phyloP scores from a whole-genome alignment of 2,888 invertebrate species.

The Phengaris alcon region DNA sequence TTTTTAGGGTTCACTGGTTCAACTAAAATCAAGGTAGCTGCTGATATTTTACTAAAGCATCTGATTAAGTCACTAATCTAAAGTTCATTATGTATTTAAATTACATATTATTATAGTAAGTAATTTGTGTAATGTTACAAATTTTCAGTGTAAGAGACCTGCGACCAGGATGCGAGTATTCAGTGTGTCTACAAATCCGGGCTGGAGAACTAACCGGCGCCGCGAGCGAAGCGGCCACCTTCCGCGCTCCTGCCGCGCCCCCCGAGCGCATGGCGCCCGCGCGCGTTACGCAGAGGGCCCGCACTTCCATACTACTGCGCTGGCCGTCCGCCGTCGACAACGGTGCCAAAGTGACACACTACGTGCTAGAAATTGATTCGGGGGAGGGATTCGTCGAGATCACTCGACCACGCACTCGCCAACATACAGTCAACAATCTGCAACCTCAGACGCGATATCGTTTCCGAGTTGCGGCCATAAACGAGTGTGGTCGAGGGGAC shows the following conservation, averaged over 20 bases:
- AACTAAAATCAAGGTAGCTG: not conserved
- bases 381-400: slow-evolving; percentile 86
- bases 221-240: slow-evolving; percentile 87
- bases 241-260: slow-evolving; percentile 89
- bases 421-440: slow-evolving; percentile 86
- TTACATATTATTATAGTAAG: no score
- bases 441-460: slow-evolving; percentile 88
- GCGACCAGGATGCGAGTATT: slow-evolving; percentile 92
- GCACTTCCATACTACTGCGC: slow-evolving; percentile 84
- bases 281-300: slow-evolving; percentile 84
- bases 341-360: slow-evolving; percentile 87
- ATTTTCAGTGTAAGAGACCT: slow-evolving; percentile 84
- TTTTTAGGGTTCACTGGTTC: no score
- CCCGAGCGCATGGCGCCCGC: slow-evolving; percentile 87
- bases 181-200: slow-evolving; percentile 88
- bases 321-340: slow-evolving; percentile 88
- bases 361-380: slow-evolving; percentile 88
- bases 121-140: not conserved
- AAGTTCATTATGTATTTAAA: no score
- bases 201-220: slow-evolving; percentile 86
- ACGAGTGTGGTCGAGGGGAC: slow-evolving; percentile 86
- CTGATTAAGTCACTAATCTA: no score
- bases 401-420: slow-evolving; percentile 85
- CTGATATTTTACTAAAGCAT: not conserved
- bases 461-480: slow-evolving; percentile 90